Evolutionary conservation across 2,113 vertebrate genomes (phyloP).

Genomic region (Rutilus rutilus): DNA sequence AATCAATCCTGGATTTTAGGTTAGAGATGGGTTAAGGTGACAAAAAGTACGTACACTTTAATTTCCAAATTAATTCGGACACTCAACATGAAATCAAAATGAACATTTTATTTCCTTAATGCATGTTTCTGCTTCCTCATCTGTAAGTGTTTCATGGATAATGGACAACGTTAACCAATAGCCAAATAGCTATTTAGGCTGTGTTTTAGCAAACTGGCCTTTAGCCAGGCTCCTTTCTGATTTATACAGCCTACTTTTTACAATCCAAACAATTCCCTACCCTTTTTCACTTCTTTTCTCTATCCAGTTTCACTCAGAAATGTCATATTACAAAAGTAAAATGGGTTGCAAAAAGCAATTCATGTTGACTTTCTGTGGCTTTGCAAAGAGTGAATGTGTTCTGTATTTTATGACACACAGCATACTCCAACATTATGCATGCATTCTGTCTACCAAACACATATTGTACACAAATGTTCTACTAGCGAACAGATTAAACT

Average conservation of each 20-base stretch:
- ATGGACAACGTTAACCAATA: background rate
- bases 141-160: background rate
- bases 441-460: background rate
- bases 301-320: background rate
- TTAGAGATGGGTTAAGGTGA: background rate
- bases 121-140: background rate
- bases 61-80: background rate
- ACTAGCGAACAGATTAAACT: too few species aligned
- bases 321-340: constrained; percentile 2
- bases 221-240: background rate
- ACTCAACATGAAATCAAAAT: background rate
- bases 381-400: background rate
- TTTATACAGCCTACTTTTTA: background rate
- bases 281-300: background rate
- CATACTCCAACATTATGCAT: background rate
- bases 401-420: background rate
- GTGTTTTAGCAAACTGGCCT: background rate
- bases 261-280: background rate
- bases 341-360: background rate
- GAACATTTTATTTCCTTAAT: background rate
- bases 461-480: background rate
- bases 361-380: background rate
- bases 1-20: background rate
- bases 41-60: background rate
- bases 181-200: background rate